Percentiles rank a stretch among this genome's conserved stretches.
Evolutionary conservation across 2,113 vertebrate species (phyloP).

Genomic region (Sturnus vulgaris): DNA sequence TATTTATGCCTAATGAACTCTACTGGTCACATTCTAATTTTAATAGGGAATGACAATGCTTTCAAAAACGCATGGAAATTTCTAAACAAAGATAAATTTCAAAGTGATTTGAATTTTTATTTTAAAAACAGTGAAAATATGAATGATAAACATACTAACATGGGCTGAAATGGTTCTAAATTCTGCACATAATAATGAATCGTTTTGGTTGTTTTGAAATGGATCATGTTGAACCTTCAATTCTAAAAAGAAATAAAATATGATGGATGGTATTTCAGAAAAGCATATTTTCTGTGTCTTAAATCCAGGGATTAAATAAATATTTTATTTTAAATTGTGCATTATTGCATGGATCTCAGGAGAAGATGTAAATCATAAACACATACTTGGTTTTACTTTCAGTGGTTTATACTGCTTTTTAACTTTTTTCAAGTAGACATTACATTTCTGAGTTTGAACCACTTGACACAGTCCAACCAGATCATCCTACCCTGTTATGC

Average conservation of each 20-base stretch:
- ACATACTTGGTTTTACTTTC: neutral
- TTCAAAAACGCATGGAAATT: neutral
- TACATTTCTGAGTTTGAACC: neutral
- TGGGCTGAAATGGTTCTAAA: neutral
- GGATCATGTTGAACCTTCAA: neutral
- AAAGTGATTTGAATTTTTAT: neutral
- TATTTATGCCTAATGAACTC: neutral
- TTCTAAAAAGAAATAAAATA: neutral
- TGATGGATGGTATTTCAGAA: neutral
- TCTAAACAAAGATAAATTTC: neutral
- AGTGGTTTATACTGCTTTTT: neutral
- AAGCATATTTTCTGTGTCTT: neutral
- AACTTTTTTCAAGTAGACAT: neutral
- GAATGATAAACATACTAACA: neutral
- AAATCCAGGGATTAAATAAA: neutral
- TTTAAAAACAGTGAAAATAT: neutral
- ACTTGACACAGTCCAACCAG: neutral
- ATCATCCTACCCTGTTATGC: rapidly evolving
- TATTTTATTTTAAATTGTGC: neutral
- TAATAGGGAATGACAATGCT: neutral
- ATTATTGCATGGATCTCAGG: neutral
- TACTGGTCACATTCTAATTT: neutral
- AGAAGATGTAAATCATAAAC: neutral
- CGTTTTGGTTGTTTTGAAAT: neutral
- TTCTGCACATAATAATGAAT: neutral